These are phyloP conservation scores for Meghimatium bilineatum DNA, from an alignment of 2,888 invertebrate species.

Conservation along the genomic window DNA sequence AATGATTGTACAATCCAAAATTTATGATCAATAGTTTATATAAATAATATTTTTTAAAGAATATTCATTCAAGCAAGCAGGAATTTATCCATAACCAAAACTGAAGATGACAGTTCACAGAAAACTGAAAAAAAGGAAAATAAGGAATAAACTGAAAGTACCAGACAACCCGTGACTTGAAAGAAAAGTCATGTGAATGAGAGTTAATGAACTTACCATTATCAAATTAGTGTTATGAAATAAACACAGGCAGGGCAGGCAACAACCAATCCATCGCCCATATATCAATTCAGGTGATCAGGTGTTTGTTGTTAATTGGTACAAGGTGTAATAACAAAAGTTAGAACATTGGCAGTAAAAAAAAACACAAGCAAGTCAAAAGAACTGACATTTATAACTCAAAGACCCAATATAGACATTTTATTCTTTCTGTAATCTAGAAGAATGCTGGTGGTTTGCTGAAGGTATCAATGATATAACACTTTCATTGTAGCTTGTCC, in stretches of 20 bases:
- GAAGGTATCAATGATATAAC: too few relatives aligned
- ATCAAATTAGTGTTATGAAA: conserved; percentile 7
- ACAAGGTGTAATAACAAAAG: conserved; percentile 14
- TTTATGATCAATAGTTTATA: not conserved
- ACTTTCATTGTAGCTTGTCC: too few relatives aligned
- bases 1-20: not conserved
- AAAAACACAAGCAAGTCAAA: too few relatives aligned
- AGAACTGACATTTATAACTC: too few relatives aligned
- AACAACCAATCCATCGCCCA: conserved; percentile 17
- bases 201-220: conserved; percentile 28
- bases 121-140: not conserved
- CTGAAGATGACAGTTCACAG: not conserved
- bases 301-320: conserved; percentile 19
- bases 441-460: too few relatives aligned
- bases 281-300: conserved; percentile 3
- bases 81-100: not conserved
- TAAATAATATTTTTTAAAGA: not conserved
- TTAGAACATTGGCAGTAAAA: not conserved
- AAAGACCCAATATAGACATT: too few relatives aligned
- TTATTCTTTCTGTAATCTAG: too few relatives aligned
- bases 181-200: not conserved
- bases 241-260: not conserved
- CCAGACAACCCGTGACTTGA: not conserved
- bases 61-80: not conserved
- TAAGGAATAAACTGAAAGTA: not conserved